Evolutionary conservation across 2,888 invertebrate species (phyloP), one percentile per base, ranked within the genome.

Genomic region (Yponomeuta sedellus): DNA sequence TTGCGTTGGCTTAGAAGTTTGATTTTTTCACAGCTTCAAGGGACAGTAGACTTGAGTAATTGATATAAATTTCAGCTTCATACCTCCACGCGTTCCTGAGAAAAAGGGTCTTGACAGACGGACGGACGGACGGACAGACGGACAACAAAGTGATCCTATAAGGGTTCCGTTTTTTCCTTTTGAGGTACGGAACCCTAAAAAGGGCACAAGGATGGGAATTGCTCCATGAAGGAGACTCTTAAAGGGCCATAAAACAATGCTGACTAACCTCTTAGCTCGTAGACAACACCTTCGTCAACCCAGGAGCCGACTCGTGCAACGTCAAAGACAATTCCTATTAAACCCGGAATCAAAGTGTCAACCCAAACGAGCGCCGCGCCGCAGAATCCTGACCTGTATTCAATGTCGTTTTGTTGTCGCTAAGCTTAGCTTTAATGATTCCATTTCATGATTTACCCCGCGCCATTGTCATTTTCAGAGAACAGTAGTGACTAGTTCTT

Each of bases 321-420:
- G 61, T 61, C 61, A 34, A 25, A 61, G 61, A 25, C 61, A 34
- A 61, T 25, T 61, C 61, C 25, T 34, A 8, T 16, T 25, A 61
- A 25, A 61, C 61, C 61, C 61, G 74, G 73, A 75, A 75, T 75
- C 75, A 78, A 75, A 76, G 75, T 76, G 77, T 71, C 77, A 75
- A 73, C 67, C 72, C 68, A 72, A 73, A 72, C 70, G 61, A 22
- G 65, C 66, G 72, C 73, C 70, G 65, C 71, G 70, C 79, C 77
- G 69, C 77, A 12, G n/a, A 58, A 58, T 3, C 58, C 12, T 16
- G 44, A 52, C 44, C 16, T 8, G 16, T 16, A 52, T 52, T 52
- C 44, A 52, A 52, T 52, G 44, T 52, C 44, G 44, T 52, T 52
- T 52, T 52, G 44, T 52, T 34, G 34, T 34, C 34, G 34, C 34